Base-by-base conservation (phyloP, 2,888 invertebrate species). In the Apamea anceps region DNA sequence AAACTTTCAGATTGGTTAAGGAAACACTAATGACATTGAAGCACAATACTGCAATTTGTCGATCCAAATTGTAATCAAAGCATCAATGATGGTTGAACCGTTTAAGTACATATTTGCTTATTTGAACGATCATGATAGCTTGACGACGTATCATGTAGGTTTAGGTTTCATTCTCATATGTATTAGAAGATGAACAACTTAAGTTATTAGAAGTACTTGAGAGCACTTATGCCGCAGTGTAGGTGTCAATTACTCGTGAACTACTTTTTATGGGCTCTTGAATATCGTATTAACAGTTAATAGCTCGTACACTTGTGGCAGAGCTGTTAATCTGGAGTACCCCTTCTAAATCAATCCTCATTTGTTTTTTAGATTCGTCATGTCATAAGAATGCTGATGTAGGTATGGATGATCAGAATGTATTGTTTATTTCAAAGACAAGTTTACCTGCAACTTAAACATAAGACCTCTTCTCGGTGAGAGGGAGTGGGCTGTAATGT, bases 181-280 rank as follows among this genome's bases (percentile, higher is more conserved):
- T 70, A 25, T 57, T 37, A 51, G 15, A 74, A 63, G 48, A 70
- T 15, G n/a, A 73, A 66, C 42, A 45, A 65, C 72, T 80, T 62
- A 60, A 57, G 48, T 72, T 74, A 82, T 75, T 82, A 84, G 67
- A 60, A 80, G 87, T 74, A 76, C 74, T 80, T 80, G 51, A 80
- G 45, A 4, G 60, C 62, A 75, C 79, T 80, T 72, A 74, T 32
- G 54, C 42, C 21, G 13, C 10, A 75, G 85, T 37, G 65, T 80
- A 77, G 74, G 87, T 85, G 80, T 85, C 85, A 84, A 85, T 85
- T 85, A 86, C 85, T 72, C 71, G 72, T 84, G 80, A 77, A 72
- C 87, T 87, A 84, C 84, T 84, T 85, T 86, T 85, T 77, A 77
- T 80, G 73, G 60, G 25, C 68, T 37, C 80, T 85, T 72, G 48